A percentile compares a stretch with the other conserved stretches of the same genome.
Evolutionary conservation across 2,797 vertebrate genomes (phyloP).

Genomic region (Trichosurus vulpecula): DNA sequence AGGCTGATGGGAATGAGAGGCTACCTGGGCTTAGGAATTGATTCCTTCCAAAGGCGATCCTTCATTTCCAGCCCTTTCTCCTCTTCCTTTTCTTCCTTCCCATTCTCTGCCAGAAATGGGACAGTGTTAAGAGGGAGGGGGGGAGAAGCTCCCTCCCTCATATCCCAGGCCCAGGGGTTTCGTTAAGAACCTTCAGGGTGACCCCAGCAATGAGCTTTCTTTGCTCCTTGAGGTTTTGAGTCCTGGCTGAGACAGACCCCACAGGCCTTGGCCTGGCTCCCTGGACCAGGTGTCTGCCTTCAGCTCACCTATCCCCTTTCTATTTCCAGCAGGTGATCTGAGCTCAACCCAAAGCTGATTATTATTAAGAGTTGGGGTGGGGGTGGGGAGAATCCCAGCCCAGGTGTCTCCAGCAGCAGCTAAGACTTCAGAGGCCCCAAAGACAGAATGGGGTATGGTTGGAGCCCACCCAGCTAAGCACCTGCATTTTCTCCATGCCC

Average conservation of each 20-base stretch:
- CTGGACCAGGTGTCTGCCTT: neutral
- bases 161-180: neutral
- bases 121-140: neutral
- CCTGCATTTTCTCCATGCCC: neutral
- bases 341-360: neutral
- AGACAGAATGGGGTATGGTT: neutral
- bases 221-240: neutral
- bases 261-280: neutral
- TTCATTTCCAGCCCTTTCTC: neutral
- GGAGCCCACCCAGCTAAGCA: neutral
- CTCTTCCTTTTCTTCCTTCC: neutral
- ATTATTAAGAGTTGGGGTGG: neutral
- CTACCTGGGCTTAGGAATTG: neutral
- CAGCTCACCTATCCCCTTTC: neutral
- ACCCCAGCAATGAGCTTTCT: too few relatives aligned
- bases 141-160: neutral
- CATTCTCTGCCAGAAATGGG: neutral
- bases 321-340: neutral
- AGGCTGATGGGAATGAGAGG: neutral
- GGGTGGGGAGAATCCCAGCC: rapidly evolving
- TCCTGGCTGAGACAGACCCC: neutral
- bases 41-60: neutral
- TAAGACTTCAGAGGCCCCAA: neutral
- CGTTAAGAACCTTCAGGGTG: neutral
- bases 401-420: neutral